A percentile compares a stretch with the other conserved stretches of the same genome.
Evolutionary conservation across 1,140 invertebrate species (phyloP).

Genomic region (Anthonomus grandis): DNA sequence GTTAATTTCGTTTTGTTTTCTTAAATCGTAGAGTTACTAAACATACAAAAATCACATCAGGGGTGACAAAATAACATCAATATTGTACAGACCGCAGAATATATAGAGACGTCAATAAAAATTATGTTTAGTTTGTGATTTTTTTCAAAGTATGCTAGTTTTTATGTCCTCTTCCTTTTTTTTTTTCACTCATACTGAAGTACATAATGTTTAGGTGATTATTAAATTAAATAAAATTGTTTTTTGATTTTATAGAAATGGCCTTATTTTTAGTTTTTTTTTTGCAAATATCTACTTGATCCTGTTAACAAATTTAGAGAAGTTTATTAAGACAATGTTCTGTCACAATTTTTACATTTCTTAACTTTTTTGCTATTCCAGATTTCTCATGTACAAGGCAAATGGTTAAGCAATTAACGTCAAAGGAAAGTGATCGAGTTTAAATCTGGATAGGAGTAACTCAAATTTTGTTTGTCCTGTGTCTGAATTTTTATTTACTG

Average conservation of each 20-base stretch:
- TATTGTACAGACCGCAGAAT: slow-evolving; percentile 20
- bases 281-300: no score
- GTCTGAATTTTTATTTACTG: no score
- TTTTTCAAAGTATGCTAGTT: slow-evolving; percentile 19
- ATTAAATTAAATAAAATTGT: slow-evolving; percentile 15
- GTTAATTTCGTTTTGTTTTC: slow-evolving; percentile 13
- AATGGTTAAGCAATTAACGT: no score
- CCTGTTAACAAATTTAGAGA: no score
- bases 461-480: no score
- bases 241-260: slow-evolving; percentile 20
- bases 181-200: slow-evolving; percentile 11
- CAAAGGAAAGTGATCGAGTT: no score
- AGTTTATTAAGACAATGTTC: no score
- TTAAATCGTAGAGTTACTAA: neutral
- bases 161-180: slow-evolving; percentile 19
- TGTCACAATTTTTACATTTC: no score
- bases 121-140: slow-evolving; percentile 21
- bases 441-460: no score
- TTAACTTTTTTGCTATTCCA: no score
- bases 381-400: no score
- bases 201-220: slow-evolving; percentile 13
- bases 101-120: slow-evolving; percentile 18
- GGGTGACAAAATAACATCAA: slow-evolving; percentile 2
- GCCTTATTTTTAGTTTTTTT: slow-evolving; percentile 5
- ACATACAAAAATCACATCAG: neutral